Percentiles rank a stretch among this genome's conserved stretches.
These are phyloP conservation scores for Acronicta alni DNA, from an alignment of 2,888 invertebrate genomes.

Conservation along the genomic window DNA sequence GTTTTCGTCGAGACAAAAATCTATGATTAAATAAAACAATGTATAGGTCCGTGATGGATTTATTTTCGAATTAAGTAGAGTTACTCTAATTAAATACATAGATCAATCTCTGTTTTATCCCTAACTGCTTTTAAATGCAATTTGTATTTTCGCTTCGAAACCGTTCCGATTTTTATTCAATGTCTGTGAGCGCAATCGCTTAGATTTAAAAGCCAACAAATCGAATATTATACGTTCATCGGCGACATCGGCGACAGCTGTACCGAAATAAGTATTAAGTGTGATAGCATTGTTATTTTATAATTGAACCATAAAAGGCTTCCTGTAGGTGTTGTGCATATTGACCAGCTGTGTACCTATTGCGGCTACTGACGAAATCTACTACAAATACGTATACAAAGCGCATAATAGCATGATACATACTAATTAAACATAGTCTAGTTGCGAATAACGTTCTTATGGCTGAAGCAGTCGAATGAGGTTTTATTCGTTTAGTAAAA, in stretches of 20 bases:
- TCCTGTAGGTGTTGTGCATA: constrained; percentile 1
- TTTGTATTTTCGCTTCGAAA: background rate
- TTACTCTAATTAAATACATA: constrained; percentile 4
- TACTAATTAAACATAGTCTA: constrained; percentile 24
- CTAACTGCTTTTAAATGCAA: background rate
- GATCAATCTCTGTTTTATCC: constrained; percentile 15
- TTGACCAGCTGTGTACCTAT: constrained; percentile 15
- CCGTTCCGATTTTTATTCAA: background rate
- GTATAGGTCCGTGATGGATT: constrained; percentile 23
- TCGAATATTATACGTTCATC: no score
- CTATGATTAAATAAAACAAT: constrained; percentile 10
- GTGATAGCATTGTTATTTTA: background rate
- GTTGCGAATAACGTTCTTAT: constrained; percentile 10
- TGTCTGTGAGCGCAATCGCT: no score
- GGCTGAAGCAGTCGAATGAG: background rate
- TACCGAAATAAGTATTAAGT: background rate
- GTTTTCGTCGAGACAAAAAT: no score
- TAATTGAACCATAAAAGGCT: background rate
- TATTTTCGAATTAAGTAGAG: constrained; percentile 11
- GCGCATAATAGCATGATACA: constrained; percentile 35
- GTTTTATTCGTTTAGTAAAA: background rate
- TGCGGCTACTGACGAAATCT: constrained; percentile 35
- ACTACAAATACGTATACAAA: constrained; percentile 24
- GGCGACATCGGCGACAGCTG: no score
- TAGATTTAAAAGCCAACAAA: no score